phyloP scores from a whole-genome alignment of 1,140 invertebrate species.

The Neodiprion pinetum region DNA sequence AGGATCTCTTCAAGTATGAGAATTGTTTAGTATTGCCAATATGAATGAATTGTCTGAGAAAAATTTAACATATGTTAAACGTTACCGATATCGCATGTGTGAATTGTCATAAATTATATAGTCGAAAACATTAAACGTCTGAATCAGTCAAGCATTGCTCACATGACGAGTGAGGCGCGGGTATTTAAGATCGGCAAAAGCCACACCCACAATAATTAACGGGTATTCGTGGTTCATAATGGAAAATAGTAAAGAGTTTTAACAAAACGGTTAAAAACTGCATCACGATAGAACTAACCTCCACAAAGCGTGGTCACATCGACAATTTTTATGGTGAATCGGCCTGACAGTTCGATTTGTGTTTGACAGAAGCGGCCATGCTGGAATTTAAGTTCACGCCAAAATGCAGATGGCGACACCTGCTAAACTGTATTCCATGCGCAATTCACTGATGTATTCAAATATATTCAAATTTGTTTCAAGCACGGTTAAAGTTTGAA shows the following conservation, averaged over 20 bases:
- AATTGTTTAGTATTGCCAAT: too few species aligned
- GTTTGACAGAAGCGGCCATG: slow-evolving; percentile 45
- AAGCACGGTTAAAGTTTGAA: too few species aligned
- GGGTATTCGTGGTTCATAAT: neutral
- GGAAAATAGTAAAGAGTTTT: too few species aligned
- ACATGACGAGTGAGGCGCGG: neutral
- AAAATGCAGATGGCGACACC: neutral
- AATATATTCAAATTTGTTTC: too few species aligned
- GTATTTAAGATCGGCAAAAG: neutral
- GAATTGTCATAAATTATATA: neutral
- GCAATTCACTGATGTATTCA: too few species aligned
- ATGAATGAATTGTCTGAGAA: too few species aligned
- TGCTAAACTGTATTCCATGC: neutral
- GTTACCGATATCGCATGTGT: too few species aligned
- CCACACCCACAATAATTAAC: neutral
- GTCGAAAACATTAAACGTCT: neutral
- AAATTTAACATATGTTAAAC: too few species aligned
- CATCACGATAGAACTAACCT: neutral
- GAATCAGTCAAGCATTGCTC: neutral
- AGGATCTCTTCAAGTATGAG: too few species aligned
- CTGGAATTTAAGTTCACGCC: neutral
- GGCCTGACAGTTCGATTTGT: slow-evolving; percentile 34
- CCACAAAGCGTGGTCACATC: neutral
- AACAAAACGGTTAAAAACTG: neutral
- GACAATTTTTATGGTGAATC: neutral